Evolutionary conservation across 2,888 invertebrate species (phyloP), one percentile per base, ranked within the genome.

Genomic region (Philhelius pedissequus): DNA sequence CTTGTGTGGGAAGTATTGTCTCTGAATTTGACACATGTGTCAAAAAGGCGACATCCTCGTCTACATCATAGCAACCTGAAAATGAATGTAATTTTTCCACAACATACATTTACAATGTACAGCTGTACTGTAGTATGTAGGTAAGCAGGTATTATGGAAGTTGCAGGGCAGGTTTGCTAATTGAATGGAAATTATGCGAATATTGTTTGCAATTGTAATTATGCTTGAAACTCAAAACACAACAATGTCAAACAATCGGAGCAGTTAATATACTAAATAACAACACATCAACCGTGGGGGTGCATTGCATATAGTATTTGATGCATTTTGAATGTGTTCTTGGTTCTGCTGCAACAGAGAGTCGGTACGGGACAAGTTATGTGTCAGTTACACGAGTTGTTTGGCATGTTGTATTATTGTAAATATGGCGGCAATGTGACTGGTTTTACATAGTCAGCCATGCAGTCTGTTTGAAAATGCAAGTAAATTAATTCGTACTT

Each of bases 361-460:
- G 20, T 20, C n/a, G 15, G 15, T 18, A 11, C 43, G n/a, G 6
- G 32, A 15, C 48, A 54, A 38, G 27, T 48, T 38, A 3, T 43
- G 30, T 64, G 45, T 56, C 32, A 48, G 48, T 43, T 20, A 69
- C 52, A 70, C 22, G 32, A 48, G 50, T 50, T 50, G 50, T 43
- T 43, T 25, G 50, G 50, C 43, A 77, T 64, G 50, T 40, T 60
- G 18, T 4, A 7, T 30, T 7, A 4, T 3, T 30, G 7, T 30
- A 7, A 30, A 30, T 7, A 20, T 58, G 68, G 60, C 58, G 68
- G 79, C 68, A 74, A 35, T 68, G 40, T 68, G 74, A 73, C 70
- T 77, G 35, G 70, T 77, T 70, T 77, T 20, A 30, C 40, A 18
- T 32, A 52, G 58, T 52, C 70, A 50, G 50, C 40, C 32, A 56